These are phyloP conservation scores for Lampris megalopsis DNA, from an alignment of 2,113 vertebrate genomes.

Conservation along the genomic window DNA sequence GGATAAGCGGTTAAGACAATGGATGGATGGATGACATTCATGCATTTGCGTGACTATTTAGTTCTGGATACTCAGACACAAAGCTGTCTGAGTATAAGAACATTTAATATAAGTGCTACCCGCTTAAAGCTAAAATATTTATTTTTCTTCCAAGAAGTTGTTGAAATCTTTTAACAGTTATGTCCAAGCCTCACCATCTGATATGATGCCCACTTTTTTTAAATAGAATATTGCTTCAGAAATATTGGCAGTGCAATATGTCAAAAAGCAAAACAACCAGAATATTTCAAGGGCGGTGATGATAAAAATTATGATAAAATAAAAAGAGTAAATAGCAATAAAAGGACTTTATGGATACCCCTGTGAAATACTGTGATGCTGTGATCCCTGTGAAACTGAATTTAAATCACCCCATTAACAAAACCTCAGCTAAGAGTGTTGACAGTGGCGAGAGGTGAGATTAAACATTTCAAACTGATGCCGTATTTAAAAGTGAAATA, in stretches of 20 bases:
- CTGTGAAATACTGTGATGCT: slow-evolving; percentile 30
- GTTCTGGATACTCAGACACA: no score
- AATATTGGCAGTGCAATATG: not conserved
- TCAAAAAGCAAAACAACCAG: not conserved
- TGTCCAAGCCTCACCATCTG: not conserved
- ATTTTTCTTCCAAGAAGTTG: no score
- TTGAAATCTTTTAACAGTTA: not conserved
- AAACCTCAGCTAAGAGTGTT: slow-evolving; percentile 33
- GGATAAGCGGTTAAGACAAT: not conserved
- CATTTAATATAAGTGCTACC: no score
- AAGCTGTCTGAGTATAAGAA: no score
- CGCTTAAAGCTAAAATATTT: no score
- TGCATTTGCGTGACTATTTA: no score
- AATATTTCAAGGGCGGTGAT: slow-evolving; percentile 26
- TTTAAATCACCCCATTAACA: slow-evolving; percentile 74
- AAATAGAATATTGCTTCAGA: not conserved
- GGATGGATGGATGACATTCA: not conserved
- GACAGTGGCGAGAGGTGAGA: slow-evolving; percentile 32
- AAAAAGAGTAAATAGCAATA: slow-evolving; percentile 44
- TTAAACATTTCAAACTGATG: slow-evolving; percentile 46
- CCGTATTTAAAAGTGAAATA: slow-evolving; percentile 66
- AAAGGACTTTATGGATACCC: slow-evolving; percentile 29
- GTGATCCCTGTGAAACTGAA: slow-evolving; percentile 55
- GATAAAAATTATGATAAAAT: slow-evolving; percentile 36
- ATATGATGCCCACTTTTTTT: not conserved